Evolutionary conservation across 2,797 vertebrate genomes (phyloP).

Genomic region (Artibeus lituratus): DNA sequence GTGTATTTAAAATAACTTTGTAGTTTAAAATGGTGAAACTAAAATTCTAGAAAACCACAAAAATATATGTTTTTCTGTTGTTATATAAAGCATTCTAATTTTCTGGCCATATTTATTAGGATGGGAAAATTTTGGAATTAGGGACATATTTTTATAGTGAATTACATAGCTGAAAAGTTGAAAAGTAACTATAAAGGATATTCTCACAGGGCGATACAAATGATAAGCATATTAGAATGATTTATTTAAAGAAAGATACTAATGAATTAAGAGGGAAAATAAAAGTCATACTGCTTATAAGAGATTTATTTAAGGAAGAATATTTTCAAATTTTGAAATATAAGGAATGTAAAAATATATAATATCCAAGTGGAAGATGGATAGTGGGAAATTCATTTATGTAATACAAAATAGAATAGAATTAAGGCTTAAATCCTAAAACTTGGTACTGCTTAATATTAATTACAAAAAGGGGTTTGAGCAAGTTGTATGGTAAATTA

Average conservation of each 20-base stretch:
- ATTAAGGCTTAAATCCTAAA: neutral
- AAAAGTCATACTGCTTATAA: neutral
- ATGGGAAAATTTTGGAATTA: neutral
- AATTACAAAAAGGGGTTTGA: neutral
- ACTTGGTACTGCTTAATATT: neutral
- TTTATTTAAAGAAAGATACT: neutral
- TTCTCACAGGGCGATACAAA: neutral
- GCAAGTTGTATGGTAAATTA: neutral
- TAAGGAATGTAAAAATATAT: neutral
- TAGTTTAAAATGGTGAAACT: neutral
- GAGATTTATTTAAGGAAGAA: neutral
- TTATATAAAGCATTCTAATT: neutral
- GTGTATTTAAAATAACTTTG: neutral
- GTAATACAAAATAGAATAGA: neutral
- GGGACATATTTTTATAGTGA: neutral
- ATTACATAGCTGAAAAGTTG: neutral
- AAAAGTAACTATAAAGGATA: neutral
- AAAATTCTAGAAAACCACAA: neutral
- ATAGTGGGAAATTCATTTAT: neutral
- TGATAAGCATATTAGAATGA: neutral
- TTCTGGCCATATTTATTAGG: neutral
- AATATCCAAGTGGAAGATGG: neutral
- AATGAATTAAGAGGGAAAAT: neutral
- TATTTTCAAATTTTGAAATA: neutral
- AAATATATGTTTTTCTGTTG: neutral